Percentiles rank a stretch among this genome's conserved stretches.
Evolutionary conservation across 2,888 invertebrate genomes (phyloP).

Genomic region (Phlogophora meticulosa): DNA sequence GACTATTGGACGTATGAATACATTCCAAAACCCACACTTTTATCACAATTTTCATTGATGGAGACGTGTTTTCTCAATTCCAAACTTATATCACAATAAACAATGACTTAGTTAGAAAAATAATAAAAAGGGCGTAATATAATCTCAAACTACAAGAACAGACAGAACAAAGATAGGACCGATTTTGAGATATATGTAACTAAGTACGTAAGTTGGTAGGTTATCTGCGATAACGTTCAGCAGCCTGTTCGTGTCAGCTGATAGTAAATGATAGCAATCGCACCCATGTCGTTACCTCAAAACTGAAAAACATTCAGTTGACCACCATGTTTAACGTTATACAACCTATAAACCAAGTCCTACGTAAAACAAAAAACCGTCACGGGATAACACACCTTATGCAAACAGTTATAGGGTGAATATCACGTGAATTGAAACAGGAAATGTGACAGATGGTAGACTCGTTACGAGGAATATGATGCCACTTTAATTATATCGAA

Average conservation of each 20-base stretch:
- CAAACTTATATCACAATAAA: no score
- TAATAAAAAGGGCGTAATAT: no score
- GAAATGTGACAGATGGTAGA: background rate
- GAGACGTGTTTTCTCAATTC: background rate
- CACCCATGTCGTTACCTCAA: slow-evolving; percentile 68
- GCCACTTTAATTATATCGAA: slow-evolving; percentile 40
- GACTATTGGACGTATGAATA: background rate
- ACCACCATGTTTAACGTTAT: slow-evolving; percentile 12
- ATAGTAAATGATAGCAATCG: slow-evolving; percentile 64
- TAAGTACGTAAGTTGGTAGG: background rate
- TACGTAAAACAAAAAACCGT: background rate
- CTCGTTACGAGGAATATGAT: slow-evolving; percentile 10
- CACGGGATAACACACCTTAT: slow-evolving; percentile 13
- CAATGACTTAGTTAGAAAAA: no score
- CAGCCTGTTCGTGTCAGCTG: slow-evolving; percentile 65
- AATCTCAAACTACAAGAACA: background rate
- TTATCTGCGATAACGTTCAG: slow-evolving; percentile 29
- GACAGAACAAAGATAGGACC: background rate
- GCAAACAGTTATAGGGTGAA: fast-evolving
- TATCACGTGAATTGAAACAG: slow-evolving; percentile 1
- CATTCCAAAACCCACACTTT: background rate
- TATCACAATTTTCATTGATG: background rate
- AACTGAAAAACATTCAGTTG: slow-evolving; percentile 63
- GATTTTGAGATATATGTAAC: background rate
- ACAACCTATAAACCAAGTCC: slow-evolving; percentile 24